Base-by-base conservation (phyloP, 2,888 invertebrate species). In the Adelognathus sp. region DNA sequence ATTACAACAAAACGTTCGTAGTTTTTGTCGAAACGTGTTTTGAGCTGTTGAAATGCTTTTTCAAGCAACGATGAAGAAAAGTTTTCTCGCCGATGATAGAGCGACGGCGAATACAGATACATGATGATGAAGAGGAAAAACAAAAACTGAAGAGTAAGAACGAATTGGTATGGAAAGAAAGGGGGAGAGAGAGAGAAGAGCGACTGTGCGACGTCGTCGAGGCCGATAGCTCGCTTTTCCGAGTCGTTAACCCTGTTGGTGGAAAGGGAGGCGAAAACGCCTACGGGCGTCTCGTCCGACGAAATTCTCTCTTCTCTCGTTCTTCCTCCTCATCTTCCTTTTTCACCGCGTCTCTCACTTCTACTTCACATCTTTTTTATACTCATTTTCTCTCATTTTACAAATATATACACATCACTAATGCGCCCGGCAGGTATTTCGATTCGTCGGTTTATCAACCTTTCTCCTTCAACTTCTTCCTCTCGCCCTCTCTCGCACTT, bases 211-310 rank as follows among this genome's bases (percentile, higher is more conserved):
- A 54, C 74, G 74, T 81, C 81, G 79, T 64, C 80, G 80, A 75
- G 82, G 80, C 82, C 82, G 80, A 83, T 81, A 82, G 81, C 78
- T 81, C 82, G 82, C 81, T 83, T 83, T 83, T 83, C 82, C 82
- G 81, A 83, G 82, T 83, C 82, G 80, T 83, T 83, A 83, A 83
- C 82, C 82, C 80, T 71, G 71, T 76, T 73, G 80, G 73, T 73
- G 73, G 44, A n/a, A n/a, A 39, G 5, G 73, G 56, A 50, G 70
- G 52, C 74, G 60, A 67, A 74, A 74, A 83, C 82, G 82, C 82
- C 82, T 81, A 83, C 82, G 78, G 71, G 56, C 73, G 81, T 76
- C 79, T 79, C 66, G 72, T 78, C 79, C 71, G 74, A 72, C 80
- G 58, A 81, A 83, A 83, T 83, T 81, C 76, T 72, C 76, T 64